phyloP scores from a whole-genome alignment of 2,888 invertebrate species.

The Meandrusa payeni region DNA sequence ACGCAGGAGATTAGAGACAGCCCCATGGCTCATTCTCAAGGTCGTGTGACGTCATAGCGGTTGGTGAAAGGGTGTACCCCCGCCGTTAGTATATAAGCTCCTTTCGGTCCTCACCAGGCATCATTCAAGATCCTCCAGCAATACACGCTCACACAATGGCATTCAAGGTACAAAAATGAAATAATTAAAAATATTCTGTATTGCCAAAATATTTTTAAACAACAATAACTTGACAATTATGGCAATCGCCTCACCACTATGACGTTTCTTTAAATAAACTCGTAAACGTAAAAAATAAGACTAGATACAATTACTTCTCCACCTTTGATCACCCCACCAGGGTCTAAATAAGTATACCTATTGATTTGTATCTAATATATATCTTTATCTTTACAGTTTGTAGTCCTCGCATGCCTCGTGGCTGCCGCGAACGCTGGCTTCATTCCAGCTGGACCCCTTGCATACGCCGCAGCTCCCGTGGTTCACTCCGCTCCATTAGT shows the following conservation, averaged over 20 bases:
- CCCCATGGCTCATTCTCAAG: conserved; percentile 61
- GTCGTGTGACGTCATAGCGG: conserved; percentile 47
- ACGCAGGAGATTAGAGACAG: conserved; percentile 29
- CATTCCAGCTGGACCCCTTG: conserved; percentile 66
- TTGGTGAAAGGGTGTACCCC: conserved; percentile 75
- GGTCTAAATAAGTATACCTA: too few relatives aligned
- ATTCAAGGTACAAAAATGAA: conserved; percentile 79
- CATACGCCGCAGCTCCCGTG: conserved; percentile 35
- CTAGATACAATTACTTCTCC: too few relatives aligned
- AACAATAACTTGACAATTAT: too few relatives aligned
- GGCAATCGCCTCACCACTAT: too few relatives aligned
- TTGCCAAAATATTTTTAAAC: neutral
- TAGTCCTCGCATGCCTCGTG: conserved; percentile 58
- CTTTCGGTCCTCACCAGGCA: conserved; percentile 52
- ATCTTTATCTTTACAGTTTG: conserved; percentile 60
- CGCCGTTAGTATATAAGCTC: conserved; percentile 64
- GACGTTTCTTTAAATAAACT: too few relatives aligned
- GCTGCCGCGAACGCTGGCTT: conserved; percentile 61
- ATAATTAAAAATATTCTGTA: too few relatives aligned
- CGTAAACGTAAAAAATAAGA: too few relatives aligned
- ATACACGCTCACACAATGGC: conserved; percentile 63
- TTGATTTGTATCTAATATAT: too few relatives aligned
- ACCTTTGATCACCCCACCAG: too few relatives aligned
- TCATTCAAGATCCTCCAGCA: conserved; percentile 66
- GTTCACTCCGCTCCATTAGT: conserved; percentile 45